Percentiles rank a stretch among this genome's conserved stretches.
These are phyloP conservation scores for Isichthys henryi DNA, from an alignment of 2,113 vertebrate genomes.

Conservation along the genomic window DNA sequence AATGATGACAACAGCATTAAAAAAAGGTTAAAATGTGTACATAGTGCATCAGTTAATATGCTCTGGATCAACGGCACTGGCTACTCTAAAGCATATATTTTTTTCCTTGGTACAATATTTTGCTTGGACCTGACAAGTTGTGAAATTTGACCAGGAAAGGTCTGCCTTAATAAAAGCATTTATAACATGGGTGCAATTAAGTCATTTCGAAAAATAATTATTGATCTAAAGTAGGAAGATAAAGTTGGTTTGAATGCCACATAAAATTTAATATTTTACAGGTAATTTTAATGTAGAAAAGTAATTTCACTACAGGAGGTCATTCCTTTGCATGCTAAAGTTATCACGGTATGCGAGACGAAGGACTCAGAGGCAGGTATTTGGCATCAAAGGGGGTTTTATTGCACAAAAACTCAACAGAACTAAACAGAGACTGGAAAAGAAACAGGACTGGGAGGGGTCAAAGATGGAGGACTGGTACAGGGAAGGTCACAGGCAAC, in stretches of 20 bases:
- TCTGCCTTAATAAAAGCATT: background rate
- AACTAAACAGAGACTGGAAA: background rate
- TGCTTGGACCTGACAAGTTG: background rate
- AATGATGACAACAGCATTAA: background rate
- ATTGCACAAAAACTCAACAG: background rate
- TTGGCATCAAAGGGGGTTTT: background rate
- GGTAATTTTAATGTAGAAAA: background rate
- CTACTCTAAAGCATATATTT: background rate
- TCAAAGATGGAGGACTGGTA: background rate
- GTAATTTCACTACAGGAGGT: background rate
- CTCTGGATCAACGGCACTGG: background rate
- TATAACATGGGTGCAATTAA: background rate
- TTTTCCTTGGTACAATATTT: background rate
- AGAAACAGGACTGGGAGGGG: background rate
- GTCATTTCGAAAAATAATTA: background rate
- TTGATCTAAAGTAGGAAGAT: background rate
- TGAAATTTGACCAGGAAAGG: background rate
- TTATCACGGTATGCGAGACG: background rate
- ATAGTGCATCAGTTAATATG: background rate
- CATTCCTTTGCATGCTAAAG: background rate
- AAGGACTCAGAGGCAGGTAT: background rate
- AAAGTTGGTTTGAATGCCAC: background rate
- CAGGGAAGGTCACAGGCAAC: background rate
- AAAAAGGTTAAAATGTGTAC: background rate
- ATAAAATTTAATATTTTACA: background rate